Evolutionary conservation across 2,113 vertebrate genomes (phyloP), one percentile per base, ranked within the genome.

Genomic region (Cyprinodon brontotheroides): DNA sequence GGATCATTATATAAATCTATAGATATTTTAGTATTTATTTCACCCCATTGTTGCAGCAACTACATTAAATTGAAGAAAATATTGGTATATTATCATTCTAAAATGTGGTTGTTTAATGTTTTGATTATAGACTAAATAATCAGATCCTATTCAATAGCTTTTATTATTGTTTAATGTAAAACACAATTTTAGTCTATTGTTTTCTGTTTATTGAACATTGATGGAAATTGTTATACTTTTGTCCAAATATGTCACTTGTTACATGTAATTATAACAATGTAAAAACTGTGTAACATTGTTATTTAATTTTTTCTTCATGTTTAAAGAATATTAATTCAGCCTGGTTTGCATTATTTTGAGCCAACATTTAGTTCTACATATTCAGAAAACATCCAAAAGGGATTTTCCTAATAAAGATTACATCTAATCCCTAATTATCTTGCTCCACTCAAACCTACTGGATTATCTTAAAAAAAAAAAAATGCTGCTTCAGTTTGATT

Each of bases 401-500:
- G 62, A 67, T 84, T 65, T 29, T 40, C 36, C 63, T 14, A 64
- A 64, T 8, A 53, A 80, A 71, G 65, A 72, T 79, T 74, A 8
- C 22, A 63, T 1, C 36, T 83, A 82, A 84, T 81, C 85, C 43
- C 11, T 40, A 59, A 77, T 82, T 79, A 70, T 40, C 73, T 80
- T 74, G 74, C 61, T 79, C 73, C 39, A 11, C 9, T 70, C 57
- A 41, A 63, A 75, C 74, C 17, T 20, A 69, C 20, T 29, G 43
- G 65, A 81, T 91, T 84, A 88, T 89, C 84, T 84, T 64, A 81
- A 36, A 68, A 89, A 85, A 87, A 87, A 77, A 81, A 50, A 47
- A 78, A 67, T 61, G 67, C 66, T 83, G 70, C 11, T 1, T 75
- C 29, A 67, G 69, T 50, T 68, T 87, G 81, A 77, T 83, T 72